Percentiles rank a stretch among this genome's conserved stretches.
Conservation (phyloP, 2,797 vertebrate genomes). For the Yasuhikotakia modesta region DNA sequence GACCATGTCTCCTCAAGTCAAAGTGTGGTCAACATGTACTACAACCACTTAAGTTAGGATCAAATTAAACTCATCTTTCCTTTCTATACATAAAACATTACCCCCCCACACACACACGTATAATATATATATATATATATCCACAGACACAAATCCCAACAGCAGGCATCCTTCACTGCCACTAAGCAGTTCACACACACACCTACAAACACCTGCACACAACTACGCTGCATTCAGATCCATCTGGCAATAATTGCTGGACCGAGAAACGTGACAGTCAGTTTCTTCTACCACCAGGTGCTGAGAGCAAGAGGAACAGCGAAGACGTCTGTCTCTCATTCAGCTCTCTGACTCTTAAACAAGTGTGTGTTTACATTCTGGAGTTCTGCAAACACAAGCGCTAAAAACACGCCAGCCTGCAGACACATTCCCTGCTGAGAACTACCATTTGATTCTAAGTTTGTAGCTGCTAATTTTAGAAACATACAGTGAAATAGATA, state of each 20-base stretch:
- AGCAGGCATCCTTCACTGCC: not conserved
- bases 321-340: not conserved
- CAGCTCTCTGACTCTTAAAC: not conserved
- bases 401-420: not conserved
- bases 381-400: not conserved
- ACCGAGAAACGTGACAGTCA: slow-evolving; percentile 17
- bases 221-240: slow-evolving; percentile 4
- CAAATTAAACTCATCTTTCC: too few relatives aligned
- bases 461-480: not conserved
- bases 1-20: too few relatives aligned
- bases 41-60: too few relatives aligned
- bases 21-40: too few relatives aligned
- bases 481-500: not conserved
- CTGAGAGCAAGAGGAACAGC: not conserved
- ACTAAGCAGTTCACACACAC: slow-evolving; percentile 10
- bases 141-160: not conserved
- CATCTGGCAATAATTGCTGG: slow-evolving; percentile 19
- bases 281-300: slow-evolving; percentile 1
- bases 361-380: not conserved
- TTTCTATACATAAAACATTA: too few relatives aligned
- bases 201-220: slow-evolving; percentile 1
- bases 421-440: not conserved
- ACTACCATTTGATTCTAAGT: not conserved
- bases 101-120: too few relatives aligned
- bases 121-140: too few relatives aligned